Evolutionary conservation across 2,888 invertebrate species (phyloP).

Genomic region (Cephonodes hylas): DNA sequence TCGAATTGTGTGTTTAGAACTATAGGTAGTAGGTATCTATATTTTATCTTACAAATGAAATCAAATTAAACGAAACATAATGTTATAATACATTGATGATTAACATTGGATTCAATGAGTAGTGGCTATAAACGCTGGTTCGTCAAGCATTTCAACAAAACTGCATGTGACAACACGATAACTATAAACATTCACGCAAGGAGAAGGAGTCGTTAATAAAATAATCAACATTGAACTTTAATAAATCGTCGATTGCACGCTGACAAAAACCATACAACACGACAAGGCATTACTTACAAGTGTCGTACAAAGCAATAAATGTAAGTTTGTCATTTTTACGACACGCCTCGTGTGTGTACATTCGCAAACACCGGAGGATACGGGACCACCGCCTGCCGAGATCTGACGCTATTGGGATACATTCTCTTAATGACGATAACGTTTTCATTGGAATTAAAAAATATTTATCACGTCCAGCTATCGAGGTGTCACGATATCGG

Average conservation of each 20-base stretch:
- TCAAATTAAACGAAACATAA: too few species aligned
- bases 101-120: background rate
- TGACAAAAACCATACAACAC: conserved; percentile 68
- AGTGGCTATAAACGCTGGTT: conserved; percentile 37
- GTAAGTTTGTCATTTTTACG: conserved; percentile 72
- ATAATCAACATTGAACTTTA: conserved; percentile 66
- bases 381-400: conserved; percentile 56
- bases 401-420: conserved; percentile 45
- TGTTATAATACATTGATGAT: too few species aligned
- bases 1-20: too few species aligned
- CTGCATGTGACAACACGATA: conserved; percentile 39
- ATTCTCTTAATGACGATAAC: conserved; percentile 30
- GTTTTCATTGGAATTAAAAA: conserved; percentile 22
- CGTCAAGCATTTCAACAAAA: conserved; percentile 45
- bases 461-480: conserved; percentile 27
- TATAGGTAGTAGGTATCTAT: too few species aligned
- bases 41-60: too few species aligned
- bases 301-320: conserved; percentile 65
- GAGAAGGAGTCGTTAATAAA: conserved; percentile 61
- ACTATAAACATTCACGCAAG: conserved; percentile 48
- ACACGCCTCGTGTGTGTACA: conserved; percentile 51
- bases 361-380: conserved; percentile 49
- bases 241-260: conserved; percentile 75
- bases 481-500: conserved; percentile 2
- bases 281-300: conserved; percentile 67